Evolutionary conservation across 2,888 invertebrate species (phyloP), one percentile per base, ranked within the genome.

Genomic region (Drosophila imparisetae): DNA sequence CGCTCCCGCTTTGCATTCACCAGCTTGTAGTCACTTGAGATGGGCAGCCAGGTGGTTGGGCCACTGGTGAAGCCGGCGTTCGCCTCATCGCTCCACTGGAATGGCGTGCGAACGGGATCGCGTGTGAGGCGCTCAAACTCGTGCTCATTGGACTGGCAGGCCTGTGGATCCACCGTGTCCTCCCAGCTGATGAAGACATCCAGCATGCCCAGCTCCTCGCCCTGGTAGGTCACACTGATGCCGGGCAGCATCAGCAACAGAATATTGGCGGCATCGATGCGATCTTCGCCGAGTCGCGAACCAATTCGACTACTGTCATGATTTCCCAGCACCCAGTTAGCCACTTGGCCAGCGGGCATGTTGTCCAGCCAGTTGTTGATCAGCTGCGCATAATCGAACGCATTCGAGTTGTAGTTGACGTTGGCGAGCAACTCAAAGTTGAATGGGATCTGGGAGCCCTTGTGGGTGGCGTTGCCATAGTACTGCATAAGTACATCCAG

Each of bases 231-330:
- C 1, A 98, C 95, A 54, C 96, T 95, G 13, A 97, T 94, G 32
- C 98, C 98, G 4, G 98, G 98, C 61, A 98, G 93, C 10, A 97
- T 94, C 83, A 96, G 93, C 4, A 95, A 93, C 55, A 98, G 91
- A 95, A 98, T 97, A 86, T 97, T 97, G 77, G 97, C 94, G 27
- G 95, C 95, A 91, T 98, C 97, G 0, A 95, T 95, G 80, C 96
- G 94, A 66, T 95, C 94, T 0, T 93, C 93, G 2, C 96, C 96
- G 73, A 95, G 95, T 72, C 97, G 94, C 0, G 95, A 94, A 0
- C 95, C 96, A 13, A 95, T 94, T 78, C 97, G 94, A 55, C 91
- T 94, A 24, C 95, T 94, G 88, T 97, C 97, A 78, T 97, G 97
- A 91, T 97, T 97, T 27, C 97, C 97, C 86, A 96, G 59, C 95